Evolutionary conservation across 2,113 vertebrate genomes (phyloP).

Genomic region (Rhabdornis inornatus): DNA sequence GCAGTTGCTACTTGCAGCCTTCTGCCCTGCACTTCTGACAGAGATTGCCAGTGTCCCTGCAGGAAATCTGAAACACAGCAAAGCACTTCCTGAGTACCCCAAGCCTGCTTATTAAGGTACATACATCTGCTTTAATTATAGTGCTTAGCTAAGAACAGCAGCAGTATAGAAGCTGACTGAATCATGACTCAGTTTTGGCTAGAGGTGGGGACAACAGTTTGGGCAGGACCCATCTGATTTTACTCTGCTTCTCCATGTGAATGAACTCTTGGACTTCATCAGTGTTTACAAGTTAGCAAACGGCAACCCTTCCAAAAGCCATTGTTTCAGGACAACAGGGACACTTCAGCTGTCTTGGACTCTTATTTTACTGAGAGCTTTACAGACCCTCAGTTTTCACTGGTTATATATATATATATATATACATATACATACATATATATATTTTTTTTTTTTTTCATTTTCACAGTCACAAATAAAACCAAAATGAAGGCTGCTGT

Average conservation of each 20-base stretch:
- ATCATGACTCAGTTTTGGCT: background rate
- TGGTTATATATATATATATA: no score
- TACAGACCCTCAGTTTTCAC: background rate
- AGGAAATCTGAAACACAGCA: background rate
- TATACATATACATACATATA: no score
- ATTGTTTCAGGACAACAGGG: background rate
- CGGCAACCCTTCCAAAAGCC: background rate
- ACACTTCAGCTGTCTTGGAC: background rate
- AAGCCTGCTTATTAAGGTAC: background rate
- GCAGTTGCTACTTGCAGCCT: background rate
- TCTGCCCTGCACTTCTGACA: background rate
- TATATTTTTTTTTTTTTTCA: background rate
- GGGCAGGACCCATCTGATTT: background rate
- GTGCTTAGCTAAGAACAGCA: background rate
- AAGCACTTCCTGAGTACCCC: background rate
- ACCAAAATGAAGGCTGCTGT: background rate
- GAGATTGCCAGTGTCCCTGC: background rate
- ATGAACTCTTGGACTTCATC: background rate
- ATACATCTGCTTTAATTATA: background rate
- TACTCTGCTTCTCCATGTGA: background rate
- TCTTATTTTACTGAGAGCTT: background rate
- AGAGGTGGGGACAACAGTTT: background rate
- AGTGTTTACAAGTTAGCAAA: background rate
- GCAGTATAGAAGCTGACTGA: background rate
- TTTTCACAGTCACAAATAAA: background rate